Percentiles rank a stretch among this genome's conserved stretches.
These are phyloP conservation scores for Drosophila rhopaloa DNA, from an alignment of 1,140 invertebrate species.

Conservation along the genomic window DNA sequence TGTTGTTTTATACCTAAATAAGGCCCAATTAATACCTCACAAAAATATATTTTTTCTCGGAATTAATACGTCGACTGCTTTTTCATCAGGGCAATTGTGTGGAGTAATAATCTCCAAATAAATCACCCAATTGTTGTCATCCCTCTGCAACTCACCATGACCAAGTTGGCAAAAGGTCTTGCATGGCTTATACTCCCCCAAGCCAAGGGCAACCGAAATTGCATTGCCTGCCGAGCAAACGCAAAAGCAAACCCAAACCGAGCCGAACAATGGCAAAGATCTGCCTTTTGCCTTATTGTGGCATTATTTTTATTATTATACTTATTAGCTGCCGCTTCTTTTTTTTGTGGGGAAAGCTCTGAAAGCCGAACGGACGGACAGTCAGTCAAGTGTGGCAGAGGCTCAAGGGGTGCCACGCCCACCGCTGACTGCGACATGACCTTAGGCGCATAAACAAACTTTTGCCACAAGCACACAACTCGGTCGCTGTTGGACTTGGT, in stretches of 20 bases:
- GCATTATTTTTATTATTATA: slow-evolving; percentile 70
- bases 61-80: slow-evolving; percentile 1
- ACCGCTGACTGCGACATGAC: slow-evolving; percentile 55
- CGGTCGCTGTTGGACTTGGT: slow-evolving; percentile 56
- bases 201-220: slow-evolving; percentile 46
- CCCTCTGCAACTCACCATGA: slow-evolving; percentile 47
- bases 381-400: slow-evolving; percentile 43
- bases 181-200: slow-evolving; percentile 41
- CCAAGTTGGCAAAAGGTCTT: slow-evolving; percentile 43
- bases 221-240: slow-evolving; percentile 36
- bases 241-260: slow-evolving; percentile 7
- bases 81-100: slow-evolving; percentile 20
- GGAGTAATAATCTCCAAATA: slow-evolving; percentile 35
- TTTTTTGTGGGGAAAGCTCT: slow-evolving; percentile 22
- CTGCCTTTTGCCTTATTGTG: slow-evolving; percentile 44
- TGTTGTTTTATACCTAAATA: too few species aligned
- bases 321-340: slow-evolving; percentile 57
- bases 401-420: slow-evolving; percentile 38
- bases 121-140: slow-evolving; percentile 35
- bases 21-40: neutral
- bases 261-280: slow-evolving; percentile 50
- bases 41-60: neutral
- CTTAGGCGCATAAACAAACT: slow-evolving; percentile 79
- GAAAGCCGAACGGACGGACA: slow-evolving; percentile 34
- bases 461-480: slow-evolving; percentile 33